phyloP scores from a whole-genome alignment of 2,797 vertebrate genomes.

The Ceyx erithaca region DNA sequence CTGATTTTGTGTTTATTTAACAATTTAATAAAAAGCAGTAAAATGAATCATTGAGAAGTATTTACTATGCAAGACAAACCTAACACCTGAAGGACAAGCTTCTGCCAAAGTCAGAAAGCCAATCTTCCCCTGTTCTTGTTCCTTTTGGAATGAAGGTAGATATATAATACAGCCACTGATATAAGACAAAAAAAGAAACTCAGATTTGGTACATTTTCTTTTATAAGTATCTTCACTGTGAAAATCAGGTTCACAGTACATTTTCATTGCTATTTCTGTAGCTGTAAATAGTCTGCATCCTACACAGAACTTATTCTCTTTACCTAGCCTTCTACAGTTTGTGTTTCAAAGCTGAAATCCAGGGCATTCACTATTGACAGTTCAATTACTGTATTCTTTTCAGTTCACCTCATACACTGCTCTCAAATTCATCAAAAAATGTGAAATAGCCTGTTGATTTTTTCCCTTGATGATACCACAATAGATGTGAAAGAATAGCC shows the following conservation, averaged over 20 bases:
- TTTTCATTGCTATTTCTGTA: not conserved
- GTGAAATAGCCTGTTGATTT: constrained; percentile 41
- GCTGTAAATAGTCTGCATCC: not conserved
- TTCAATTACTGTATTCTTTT: constrained; percentile 41
- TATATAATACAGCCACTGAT: not conserved
- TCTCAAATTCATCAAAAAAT: constrained; percentile 51
- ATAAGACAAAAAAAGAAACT: not conserved
- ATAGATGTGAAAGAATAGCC: constrained; percentile 65
- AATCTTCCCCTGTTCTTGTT: not conserved
- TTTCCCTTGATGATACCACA: constrained; percentile 61
- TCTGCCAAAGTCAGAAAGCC: not conserved
- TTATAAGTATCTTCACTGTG: not conserved
- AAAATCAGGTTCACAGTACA: not conserved
- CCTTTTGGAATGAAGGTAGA: not conserved
- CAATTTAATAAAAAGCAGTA: not conserved
- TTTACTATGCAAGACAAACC: not conserved
- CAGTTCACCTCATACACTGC: constrained; percentile 14
- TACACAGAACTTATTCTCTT: constrained; percentile 8
- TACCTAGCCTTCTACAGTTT: not conserved
- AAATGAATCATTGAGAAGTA: not conserved
- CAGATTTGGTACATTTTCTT: not conserved
- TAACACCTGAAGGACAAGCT: not conserved
- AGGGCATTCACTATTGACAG: constrained; percentile 43
- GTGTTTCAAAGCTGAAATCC: constrained; percentile 52
- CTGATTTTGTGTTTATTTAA: constrained; percentile 12